Evolutionary conservation across 2,888 invertebrate genomes (phyloP), one percentile per base, ranked within the genome.

Genomic region (Aricia artaxerxes): DNA sequence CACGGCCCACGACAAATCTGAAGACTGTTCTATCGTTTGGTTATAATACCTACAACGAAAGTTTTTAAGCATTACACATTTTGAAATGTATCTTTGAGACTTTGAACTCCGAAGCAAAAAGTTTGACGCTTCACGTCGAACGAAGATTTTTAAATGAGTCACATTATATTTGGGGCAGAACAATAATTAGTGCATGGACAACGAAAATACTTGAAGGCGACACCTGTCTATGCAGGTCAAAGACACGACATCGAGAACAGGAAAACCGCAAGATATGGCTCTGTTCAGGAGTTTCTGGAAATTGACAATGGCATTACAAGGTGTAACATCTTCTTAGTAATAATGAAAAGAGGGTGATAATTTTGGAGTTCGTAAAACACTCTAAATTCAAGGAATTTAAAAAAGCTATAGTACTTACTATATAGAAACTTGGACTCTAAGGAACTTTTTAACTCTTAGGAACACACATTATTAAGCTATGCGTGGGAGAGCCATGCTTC

Each of bases 141-240:
- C 7, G 40, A 73, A 73, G 40, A n/a, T 73, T 40, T 40, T 49
- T 31, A 75, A 75, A 49, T 75, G 75, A 49, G 49, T 44, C 49
- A 49, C 44, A 49, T 24, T 75, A 49, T 75, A 75, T 75, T 75
- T 75, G 75, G 75, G 49, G 31, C 75, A 75, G 75, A 75, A 75
- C 75, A 75, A 75, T 75, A 75, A 75, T 75, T 75, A 75, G 77
- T 77, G 57, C 77, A 77, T 77, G 61, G 49, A 61, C 60, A 61
- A 60, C 77, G 38, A 61, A 77, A 77, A 77, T 77, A 77, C 60
- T 7, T 5, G 60, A 77, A 75, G 75, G 75, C 75, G 75, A 75
- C 75, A 53, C 75, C 75, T 75, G 75, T 53, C 75, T 31, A 73
- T 53, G 11, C 77, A 77, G 77, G 77, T 77, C 77, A 77, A 40